Evolutionary conservation across 2,888 invertebrate species (phyloP), one percentile per base, ranked within the genome.

Genomic region (Brachyopa scutellaris): DNA sequence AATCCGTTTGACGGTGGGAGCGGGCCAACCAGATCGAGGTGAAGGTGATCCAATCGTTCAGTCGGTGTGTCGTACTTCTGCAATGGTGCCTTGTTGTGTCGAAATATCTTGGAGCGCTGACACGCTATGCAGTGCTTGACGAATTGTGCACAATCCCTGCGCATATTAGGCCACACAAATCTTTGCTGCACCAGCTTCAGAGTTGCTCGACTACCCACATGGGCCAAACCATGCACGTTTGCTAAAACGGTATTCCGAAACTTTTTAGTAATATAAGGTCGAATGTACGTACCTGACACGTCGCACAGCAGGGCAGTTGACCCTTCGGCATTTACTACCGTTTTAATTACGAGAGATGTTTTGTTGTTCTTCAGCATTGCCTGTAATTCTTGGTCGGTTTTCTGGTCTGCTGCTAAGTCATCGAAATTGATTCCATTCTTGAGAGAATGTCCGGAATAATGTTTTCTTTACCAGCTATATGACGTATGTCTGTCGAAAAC

Each of bases 1-100:
- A 15, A 49, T 9, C 49, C 31, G 38, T 62, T 49, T 9, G 26
- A 62, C 8, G 49, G 26, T 5, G 49, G 62, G 15, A 38, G 38
- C 15, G 17, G 62, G 6, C 36, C 49, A 5, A 62, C 49, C 17
- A 62, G n/a, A 49, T 62, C 62, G 23, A 31, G 40, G 29, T 57
- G 57, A 0, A 57, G 15, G 9, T 57, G 47, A 1, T 47, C 11
- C 6, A 47, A 53, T 19, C 33, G 26, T 6, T 26, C 26, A 26
- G 26, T 5, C 6, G 26, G 26, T 26, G 3, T 6, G 6, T 55
- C 19, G 11, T 55, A 55, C 17, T 1, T 1, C 7, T 38, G 3
- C 11, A 55, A 6, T 21, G 36, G 23, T 7, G 55, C 21, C 38
- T 11, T 13, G 55, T 55, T 57, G 15, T 51, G 38, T 36, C 38